phyloP scores from a whole-genome alignment of 2,797 vertebrate species.

The Rallus crepitans region DNA sequence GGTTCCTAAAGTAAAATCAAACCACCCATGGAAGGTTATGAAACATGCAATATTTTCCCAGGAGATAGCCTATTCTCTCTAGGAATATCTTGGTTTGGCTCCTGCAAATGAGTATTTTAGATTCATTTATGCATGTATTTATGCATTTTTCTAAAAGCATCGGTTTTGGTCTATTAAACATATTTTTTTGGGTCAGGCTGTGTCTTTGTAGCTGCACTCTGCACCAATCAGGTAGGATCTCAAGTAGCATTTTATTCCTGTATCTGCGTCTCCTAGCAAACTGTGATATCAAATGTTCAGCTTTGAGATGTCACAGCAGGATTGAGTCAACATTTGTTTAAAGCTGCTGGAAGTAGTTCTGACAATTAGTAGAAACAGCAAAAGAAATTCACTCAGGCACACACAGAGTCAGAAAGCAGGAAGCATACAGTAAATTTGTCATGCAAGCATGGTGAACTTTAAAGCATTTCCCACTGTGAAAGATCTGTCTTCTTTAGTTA shows the following conservation, averaged over 20 bases:
- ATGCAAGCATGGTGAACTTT: conserved; percentile 47
- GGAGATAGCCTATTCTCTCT: conserved; percentile 7
- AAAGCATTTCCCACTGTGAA: conserved; percentile 32
- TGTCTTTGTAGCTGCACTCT: background rate
- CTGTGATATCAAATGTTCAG: background rate
- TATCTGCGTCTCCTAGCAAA: conserved; percentile 35
- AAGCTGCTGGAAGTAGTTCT: conserved; percentile 35
- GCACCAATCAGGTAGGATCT: background rate
- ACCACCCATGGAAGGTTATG: background rate
- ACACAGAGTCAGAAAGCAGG: background rate
- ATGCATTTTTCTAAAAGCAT: conserved; percentile 53
- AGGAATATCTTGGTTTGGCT: conserved; percentile 55
- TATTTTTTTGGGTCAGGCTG: conserved; percentile 37
- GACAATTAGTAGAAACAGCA: conserved; percentile 54
- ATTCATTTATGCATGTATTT: conserved; percentile 13
- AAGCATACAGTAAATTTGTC: conserved; percentile 22
- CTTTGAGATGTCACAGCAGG: conserved; percentile 53
- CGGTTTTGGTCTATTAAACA: conserved; percentile 38
- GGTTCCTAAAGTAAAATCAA: conserved; percentile 14
- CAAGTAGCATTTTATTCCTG: background rate
- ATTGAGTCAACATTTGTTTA: conserved; percentile 59
- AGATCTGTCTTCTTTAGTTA: conserved; percentile 24
- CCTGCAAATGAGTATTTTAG: conserved; percentile 33
- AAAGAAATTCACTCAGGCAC: background rate
- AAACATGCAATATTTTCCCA: conserved; percentile 19